Evolutionary conservation across 2,888 invertebrate genomes (phyloP), one percentile per base, ranked within the genome.

Genomic region (Eucera pruinosa): DNA sequence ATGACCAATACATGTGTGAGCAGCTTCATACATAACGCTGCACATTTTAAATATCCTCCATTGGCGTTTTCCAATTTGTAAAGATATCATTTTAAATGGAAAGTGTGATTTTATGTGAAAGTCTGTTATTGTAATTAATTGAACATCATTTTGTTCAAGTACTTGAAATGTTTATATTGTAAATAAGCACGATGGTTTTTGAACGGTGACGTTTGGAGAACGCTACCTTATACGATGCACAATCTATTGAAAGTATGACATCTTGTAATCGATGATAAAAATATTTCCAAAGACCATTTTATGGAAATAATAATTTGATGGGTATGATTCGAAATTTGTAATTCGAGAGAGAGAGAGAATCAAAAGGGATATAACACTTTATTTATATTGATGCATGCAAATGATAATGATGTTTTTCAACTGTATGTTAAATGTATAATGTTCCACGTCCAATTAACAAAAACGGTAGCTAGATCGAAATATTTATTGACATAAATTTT

Each of bases 401-500:
- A 69, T 15, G 61, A 78, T 65, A 62, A 64, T 39, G 58, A 57
- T 33, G 62, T 71, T 68, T 66, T 47, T 47, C 61, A 65, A 33
- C 27, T 73, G 54, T 73, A 60, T 69, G 55, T 78, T 65, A 70
- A 77, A 70, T 77, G 70, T 78, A 78, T 39, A 41, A 47, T 68
- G 45, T 68, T 62, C 33, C 58, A 20, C 62, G 47, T 77, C 48
- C 55, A 57, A 57, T 70, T 71, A 72, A 48, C 9, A 67, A 61
- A 70, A 43, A 57, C 2, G 54, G 54, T 78, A 79, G 57, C 41
- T 79, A 73, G 68, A 55, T 69, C 41, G 23, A 80, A 45, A 69
- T 80, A 80, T 79, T 80, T 79, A 73, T 78, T 79, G 60, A 79
- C 33, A 55, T 72, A 79, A 58, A 57, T 48, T 61, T 54, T 48